These are phyloP conservation scores for Carpatolechia fugitivella DNA, from an alignment of 2,888 invertebrate genomes.

Conservation along the genomic window DNA sequence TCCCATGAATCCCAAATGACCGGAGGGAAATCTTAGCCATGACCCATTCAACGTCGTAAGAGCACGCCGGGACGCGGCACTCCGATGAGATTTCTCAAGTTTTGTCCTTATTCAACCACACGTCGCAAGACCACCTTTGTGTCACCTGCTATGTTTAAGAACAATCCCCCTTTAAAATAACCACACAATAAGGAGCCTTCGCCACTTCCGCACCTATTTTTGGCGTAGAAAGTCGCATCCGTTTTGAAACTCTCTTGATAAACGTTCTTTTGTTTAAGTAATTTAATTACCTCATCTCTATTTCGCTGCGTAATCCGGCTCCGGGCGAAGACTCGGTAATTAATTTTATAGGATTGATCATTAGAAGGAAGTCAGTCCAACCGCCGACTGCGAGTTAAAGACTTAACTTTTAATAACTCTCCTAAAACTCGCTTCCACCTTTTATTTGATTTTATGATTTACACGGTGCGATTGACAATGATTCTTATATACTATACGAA, in stretches of 20 bases:
- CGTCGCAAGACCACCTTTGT: not conserved
- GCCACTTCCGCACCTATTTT: constrained; percentile 6
- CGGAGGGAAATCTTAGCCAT: constrained; percentile 79
- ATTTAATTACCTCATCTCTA: constrained; percentile 11
- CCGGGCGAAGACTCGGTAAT: constrained; percentile 14
- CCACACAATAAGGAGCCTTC: not conserved
- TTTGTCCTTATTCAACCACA: constrained; percentile 5
- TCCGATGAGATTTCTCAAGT: constrained; percentile 28
- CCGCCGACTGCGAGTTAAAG: constrained; percentile 28
- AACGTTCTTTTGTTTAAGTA: constrained; percentile 12
- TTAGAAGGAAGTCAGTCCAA: constrained; percentile 29
- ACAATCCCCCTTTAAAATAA: not conserved
- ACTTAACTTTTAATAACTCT: constrained; percentile 26
- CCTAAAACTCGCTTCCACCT: constrained; percentile 22
- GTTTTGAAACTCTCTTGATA: constrained; percentile 5
- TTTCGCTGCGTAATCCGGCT: not conserved
- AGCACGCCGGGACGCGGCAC: constrained; percentile 39
- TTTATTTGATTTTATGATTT: constrained; percentile 31
- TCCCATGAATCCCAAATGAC: constrained; percentile 79
- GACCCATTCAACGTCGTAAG: constrained; percentile 71
- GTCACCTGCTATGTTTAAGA: not conserved
- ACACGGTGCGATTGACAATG: constrained; percentile 22
- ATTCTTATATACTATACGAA: constrained; percentile 20
- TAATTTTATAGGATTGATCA: constrained; percentile 27
- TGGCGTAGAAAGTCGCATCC: not conserved